Conservation (phyloP, 2,888 invertebrate species). For the Tachina lurida region DNA sequence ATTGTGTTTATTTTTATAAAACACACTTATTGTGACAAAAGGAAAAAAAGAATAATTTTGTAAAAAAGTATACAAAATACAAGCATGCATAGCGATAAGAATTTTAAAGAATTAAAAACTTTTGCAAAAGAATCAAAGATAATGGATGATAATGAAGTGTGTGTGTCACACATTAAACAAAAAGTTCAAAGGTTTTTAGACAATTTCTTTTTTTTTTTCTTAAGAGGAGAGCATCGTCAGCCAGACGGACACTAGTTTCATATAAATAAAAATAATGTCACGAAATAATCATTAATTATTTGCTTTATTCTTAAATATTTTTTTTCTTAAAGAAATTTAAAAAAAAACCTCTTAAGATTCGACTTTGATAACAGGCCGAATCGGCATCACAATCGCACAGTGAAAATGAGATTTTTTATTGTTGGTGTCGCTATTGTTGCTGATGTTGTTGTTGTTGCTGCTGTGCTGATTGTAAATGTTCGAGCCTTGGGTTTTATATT, state of each 20-base stretch:
- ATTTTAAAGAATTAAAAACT: no score
- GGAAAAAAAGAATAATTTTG: slow-evolving; percentile 31
- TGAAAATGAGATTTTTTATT: slow-evolving; percentile 58
- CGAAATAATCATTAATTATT: slow-evolving; percentile 77
- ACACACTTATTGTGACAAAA: slow-evolving; percentile 38
- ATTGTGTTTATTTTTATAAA: slow-evolving; percentile 50
- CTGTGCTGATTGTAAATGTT: slow-evolving; percentile 37
- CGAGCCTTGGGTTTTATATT: slow-evolving; percentile 40
- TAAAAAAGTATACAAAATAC: background rate
- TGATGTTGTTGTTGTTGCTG: slow-evolving; percentile 22
- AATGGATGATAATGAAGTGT: slow-evolving; percentile 25
- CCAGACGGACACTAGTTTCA: background rate
- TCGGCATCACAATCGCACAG: slow-evolving; percentile 18
- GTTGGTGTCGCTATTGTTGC: slow-evolving; percentile 35
- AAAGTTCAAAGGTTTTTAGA: slow-evolving; percentile 60
- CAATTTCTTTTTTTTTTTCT: slow-evolving; percentile 8
- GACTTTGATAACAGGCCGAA: slow-evolving; percentile 55
- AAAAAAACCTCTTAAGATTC: slow-evolving; percentile 51
- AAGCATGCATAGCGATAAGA: background rate
- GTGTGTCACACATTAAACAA: slow-evolving; percentile 62
- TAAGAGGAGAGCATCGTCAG: background rate
- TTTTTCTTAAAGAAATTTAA: slow-evolving; percentile 8
- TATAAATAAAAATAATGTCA: slow-evolving; percentile 75
- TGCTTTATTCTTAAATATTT: slow-evolving; percentile 25
- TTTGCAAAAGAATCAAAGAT: slow-evolving; percentile 32